These are phyloP conservation scores for Chlamydotis undulata DNA, from an alignment of 2,113 vertebrate genomes.

Conservation along the genomic window DNA sequence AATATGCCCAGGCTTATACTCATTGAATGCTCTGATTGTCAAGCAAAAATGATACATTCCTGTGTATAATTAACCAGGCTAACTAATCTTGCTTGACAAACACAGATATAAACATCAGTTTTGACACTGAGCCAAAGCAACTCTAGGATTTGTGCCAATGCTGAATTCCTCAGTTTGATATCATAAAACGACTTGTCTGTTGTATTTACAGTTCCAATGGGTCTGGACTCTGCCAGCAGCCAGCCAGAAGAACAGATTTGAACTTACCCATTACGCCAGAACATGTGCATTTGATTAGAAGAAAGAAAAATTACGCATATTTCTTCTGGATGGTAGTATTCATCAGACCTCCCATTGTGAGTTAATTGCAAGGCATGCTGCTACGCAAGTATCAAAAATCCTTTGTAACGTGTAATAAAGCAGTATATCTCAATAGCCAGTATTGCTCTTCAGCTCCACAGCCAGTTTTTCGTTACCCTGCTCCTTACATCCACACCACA, in stretches of 20 bases:
- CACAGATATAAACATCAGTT: constrained; percentile 65
- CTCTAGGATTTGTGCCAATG: constrained; percentile 73
- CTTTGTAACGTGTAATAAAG: not conserved
- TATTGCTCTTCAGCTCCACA: not conserved
- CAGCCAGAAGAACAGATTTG: constrained; percentile 69
- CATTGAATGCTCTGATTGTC: constrained; percentile 15
- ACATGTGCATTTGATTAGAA: constrained; percentile 72
- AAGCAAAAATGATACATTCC: constrained; percentile 64
- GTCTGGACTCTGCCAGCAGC: constrained; percentile 69
- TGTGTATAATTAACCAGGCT: constrained; percentile 75
- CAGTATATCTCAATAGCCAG: not conserved
- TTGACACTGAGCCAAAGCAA: constrained; percentile 70
- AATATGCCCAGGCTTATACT: constrained; percentile 12
- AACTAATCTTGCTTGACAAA: constrained; percentile 79
- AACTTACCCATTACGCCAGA: constrained; percentile 61
- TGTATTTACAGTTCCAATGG: constrained; percentile 74
- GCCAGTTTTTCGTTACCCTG: not conserved
- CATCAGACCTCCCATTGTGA: constrained; percentile 53
- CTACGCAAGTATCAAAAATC: constrained; percentile 39
- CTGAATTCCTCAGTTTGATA: constrained; percentile 74
- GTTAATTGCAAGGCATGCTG: constrained; percentile 41
- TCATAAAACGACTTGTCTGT: constrained; percentile 75
- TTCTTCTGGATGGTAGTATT: constrained; percentile 46
- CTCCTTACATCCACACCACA: not conserved
- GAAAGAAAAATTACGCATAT: constrained; percentile 51